Base-by-base conservation (phyloP, 2,888 invertebrate genomes). In the Agrochola lychnidis region DNA sequence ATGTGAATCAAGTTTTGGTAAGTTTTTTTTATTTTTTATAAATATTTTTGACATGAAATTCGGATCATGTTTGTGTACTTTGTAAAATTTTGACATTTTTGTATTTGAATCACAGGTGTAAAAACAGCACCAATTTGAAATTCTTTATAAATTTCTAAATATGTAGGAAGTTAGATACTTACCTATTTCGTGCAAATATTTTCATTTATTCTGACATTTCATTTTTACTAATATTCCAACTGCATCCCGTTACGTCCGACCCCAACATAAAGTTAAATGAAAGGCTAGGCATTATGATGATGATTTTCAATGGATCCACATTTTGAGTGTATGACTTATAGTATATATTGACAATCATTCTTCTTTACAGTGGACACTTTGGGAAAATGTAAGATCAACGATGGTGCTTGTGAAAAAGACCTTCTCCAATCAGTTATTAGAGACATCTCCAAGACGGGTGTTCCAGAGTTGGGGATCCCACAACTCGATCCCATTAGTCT, bases 401-500 rank as follows among this genome's bases (percentile, higher is more conserved):
- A 93, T 71, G 80, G 73, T 1, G 85, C 87, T 36, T 94, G 94
- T 68, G 78, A 87, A 59, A 90, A 73, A 51, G 77, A 78, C 0
- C 42, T 87, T 4, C 81, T 90, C 9, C 87, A 91, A 77, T 78
- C 80, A 9, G 48, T 89, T 0, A 4, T 93, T 0, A 84, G 51
- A 51, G 81, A 88, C 10, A 74, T 89, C 1, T 81, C 88, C 4
- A 85, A 88, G 64, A 79, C 76, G 1, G 94, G 94, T 10, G 78
- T 91, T 9, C 87, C 89, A 12, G 92, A 93, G 64, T 62, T 90
- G 0, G 81, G 82, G 0, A 89, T 94, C 56, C 90, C 90, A 5
- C 73, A 87, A 1, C 62, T 93, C 2, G 94, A 94, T 73, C 94
- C 94, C 10, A 45, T 91, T 1, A 59, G 42, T 2, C 4, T 94